Percentiles rank a stretch among this genome's conserved stretches.
Conservation (phyloP, 2,113 vertebrate species). For the Oceanodroma tethys region DNA sequence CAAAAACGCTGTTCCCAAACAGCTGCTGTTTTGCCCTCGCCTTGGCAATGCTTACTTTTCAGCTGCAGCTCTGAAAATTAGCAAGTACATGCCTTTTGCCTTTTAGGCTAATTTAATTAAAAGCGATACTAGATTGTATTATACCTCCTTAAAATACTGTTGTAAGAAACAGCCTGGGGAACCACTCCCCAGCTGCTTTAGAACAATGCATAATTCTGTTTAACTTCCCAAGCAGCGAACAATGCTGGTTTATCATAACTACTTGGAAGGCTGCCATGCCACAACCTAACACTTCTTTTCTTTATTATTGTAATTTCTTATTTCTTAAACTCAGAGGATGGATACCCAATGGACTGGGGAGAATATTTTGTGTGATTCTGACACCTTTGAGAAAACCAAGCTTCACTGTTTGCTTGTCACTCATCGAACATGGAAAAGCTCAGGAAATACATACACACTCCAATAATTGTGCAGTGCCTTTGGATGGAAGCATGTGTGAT, state of each 20-base stretch:
- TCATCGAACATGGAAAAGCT: neutral
- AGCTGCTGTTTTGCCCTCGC: neutral
- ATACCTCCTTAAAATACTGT: slow-evolving; percentile 9
- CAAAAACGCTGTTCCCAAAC: neutral
- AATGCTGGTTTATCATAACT: slow-evolving; percentile 7
- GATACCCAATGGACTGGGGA: neutral
- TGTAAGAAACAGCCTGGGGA: slow-evolving; percentile 25
- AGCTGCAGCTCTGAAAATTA: slow-evolving; percentile 7
- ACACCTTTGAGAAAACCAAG: slow-evolving; percentile 20
- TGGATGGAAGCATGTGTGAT: neutral
- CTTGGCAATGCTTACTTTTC: neutral
- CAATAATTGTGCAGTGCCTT: neutral
- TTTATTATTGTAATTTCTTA: slow-evolving; percentile 33
- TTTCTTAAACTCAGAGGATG: neutral
- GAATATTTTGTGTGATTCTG: slow-evolving; percentile 27
- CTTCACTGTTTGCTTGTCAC: neutral
- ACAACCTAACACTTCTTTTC: neutral
- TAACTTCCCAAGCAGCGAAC: neutral
- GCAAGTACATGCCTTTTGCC: neutral
- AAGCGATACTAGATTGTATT: slow-evolving; percentile 7
- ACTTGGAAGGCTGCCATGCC: slow-evolving; percentile 27
- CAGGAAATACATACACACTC: neutral
- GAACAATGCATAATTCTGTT: neutral
- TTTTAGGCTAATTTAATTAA: slow-evolving; percentile 52
- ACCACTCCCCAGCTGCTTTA: slow-evolving; percentile 31